These are phyloP conservation scores for Tragelaphus oryx DNA, from an alignment of 2,797 vertebrate genomes.

Conservation along the genomic window DNA sequence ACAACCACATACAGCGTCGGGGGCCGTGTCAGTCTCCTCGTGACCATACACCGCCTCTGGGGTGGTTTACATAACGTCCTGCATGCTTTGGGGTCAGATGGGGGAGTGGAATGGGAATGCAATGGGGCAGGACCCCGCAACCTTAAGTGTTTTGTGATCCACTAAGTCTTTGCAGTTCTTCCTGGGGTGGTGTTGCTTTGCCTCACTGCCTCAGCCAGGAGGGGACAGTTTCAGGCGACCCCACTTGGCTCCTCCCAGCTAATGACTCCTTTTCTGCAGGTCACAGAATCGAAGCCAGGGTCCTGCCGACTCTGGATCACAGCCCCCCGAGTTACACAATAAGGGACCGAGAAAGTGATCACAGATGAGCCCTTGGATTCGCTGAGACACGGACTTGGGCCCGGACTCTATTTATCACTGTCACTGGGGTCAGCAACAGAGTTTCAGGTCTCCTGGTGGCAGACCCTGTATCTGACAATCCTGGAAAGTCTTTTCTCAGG, in stretches of 20 bases:
- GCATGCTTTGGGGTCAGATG: fast-evolving
- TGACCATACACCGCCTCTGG: no score
- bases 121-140: fast-evolving
- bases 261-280: not conserved
- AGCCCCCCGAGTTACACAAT: not conserved
- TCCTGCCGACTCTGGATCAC: not conserved
- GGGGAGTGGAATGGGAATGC: not conserved
- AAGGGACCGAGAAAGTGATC: not conserved
- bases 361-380: not conserved
- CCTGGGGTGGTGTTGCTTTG: not conserved
- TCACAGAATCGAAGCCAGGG: not conserved
- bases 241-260: not conserved
- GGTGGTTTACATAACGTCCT: fast-evolving
- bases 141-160: no score
- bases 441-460: not conserved
- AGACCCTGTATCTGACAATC: not conserved
- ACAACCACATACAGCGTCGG: not conserved
- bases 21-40: fast-evolving
- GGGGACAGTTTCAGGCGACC: not conserved
- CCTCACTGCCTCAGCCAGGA: not conserved
- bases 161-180: not conserved
- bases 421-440: not conserved
- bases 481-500: not conserved
- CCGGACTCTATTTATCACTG: not conserved
- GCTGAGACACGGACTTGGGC: not conserved